Evolutionary conservation across 2,797 vertebrate genomes (phyloP).

Genomic region (Neosalanx taihuensis): DNA sequence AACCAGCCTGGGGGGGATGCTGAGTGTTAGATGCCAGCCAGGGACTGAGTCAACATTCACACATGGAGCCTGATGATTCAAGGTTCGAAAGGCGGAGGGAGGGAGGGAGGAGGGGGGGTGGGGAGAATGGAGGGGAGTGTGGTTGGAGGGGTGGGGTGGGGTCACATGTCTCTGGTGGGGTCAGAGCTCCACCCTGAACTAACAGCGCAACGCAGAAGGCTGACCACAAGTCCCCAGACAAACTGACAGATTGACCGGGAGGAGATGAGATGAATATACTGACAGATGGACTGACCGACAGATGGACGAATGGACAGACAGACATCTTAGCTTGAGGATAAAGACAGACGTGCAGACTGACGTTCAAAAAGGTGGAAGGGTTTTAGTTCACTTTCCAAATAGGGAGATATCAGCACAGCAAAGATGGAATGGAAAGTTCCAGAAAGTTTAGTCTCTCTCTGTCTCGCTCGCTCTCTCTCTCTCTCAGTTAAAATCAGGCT

Average conservation of each 20-base stretch:
- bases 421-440: background rate
- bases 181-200: background rate
- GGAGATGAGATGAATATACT: no score
- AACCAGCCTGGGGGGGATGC: background rate
- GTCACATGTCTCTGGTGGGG: no score
- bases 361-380: background rate
- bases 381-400: background rate
- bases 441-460: background rate
- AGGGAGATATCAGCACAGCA: background rate
- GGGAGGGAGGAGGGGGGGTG: no score
- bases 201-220: background rate
- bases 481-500: background rate
- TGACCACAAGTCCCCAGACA: background rate
- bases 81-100: background rate
- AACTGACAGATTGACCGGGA: background rate
- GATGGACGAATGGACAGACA: no score
- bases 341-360: background rate
- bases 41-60: constrained; percentile 10
- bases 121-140: background rate
- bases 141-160: no score
- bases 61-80: constrained; percentile 1
- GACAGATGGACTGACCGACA: no score
- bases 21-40: constrained; percentile 1
- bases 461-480: background rate
- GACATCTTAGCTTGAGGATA: background rate